Base-by-base conservation (phyloP, 1,140 invertebrate genomes). In the Pseudomyrmex flavicornis region DNA sequence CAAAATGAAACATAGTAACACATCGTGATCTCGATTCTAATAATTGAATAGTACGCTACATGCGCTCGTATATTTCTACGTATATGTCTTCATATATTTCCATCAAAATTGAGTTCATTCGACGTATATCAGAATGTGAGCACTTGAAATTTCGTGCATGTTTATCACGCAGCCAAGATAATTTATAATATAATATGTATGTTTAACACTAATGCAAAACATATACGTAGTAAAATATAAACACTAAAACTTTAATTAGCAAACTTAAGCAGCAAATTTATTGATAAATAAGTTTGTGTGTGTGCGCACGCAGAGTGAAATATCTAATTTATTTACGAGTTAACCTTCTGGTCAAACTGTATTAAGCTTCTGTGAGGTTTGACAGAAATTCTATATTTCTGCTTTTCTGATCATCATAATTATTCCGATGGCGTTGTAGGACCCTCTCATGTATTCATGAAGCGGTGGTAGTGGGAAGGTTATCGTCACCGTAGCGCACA, bases 401-500 rank as follows among this genome's bases (percentile, higher is more conserved):
- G 80, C 73, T 62, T 59, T 48, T 63, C 75, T 56, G 50, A 80
- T 70, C 82, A 62, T 74, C 26, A 54, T 63, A 88, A 87, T 88
- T 84, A 87, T 79, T 48, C 50, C 72, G 66, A 74, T 44, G 63
- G 66, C 46, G 54, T 12, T 50, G 50, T 17, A n/a, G 69, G 70
- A 70, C 58, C 72, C 65, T 87, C 61, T 58, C 59, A 17, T 52
- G 63, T 48, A 72, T 80, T 80, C 46, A 46, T 48, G 69, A 87
- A 85, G 69, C 52, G 62, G 4, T 58, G n/a, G 65, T 54, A 35
- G 66, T 35, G 54, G 22, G 58, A 26, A 20, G 82, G 86, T 84
- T 88, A 88, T 88, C 74, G 84, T 73, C 74, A 75, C 73, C 69
- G n/a, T 62, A 13, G 59, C 77, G 63, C 70, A 83, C 87, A 89